Percentiles rank a stretch among this genome's conserved stretches.
Conservation (phyloP, 1,140 invertebrate species). For the Carposina sasakii region DNA sequence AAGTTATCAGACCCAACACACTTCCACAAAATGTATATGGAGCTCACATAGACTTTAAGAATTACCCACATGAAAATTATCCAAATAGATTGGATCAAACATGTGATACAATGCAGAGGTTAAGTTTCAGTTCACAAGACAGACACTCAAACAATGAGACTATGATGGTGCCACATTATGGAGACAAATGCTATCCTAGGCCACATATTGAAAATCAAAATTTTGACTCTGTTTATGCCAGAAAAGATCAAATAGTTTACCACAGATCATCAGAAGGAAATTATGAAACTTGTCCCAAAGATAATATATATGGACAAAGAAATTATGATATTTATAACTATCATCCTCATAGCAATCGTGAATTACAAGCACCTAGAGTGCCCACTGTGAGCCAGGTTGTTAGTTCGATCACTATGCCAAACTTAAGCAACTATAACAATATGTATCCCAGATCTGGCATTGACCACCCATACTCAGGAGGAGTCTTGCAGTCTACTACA, state of each 20-base stretch:
- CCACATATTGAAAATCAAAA: slow-evolving; percentile 41
- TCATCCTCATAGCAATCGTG: slow-evolving; percentile 47
- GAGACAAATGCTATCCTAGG: slow-evolving; percentile 38
- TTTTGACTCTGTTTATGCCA: slow-evolving; percentile 41
- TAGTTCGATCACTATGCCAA: slow-evolving; percentile 66
- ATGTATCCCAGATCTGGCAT: slow-evolving; percentile 35
- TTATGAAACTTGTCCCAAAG: slow-evolving; percentile 59
- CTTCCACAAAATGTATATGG: slow-evolving; percentile 42
- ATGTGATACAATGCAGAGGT: slow-evolving; percentile 49
- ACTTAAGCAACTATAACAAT: slow-evolving; percentile 60
- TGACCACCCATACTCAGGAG: slow-evolving; percentile 41
- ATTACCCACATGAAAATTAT: slow-evolving; percentile 38
- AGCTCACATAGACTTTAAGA: slow-evolving; percentile 40
- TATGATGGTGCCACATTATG: slow-evolving; percentile 48
- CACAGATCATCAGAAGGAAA: slow-evolving; percentile 41
- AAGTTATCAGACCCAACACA: slow-evolving; percentile 36
- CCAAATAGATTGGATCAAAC: slow-evolving; percentile 42
- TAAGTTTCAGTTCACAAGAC: slow-evolving; percentile 55
- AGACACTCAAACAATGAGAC: slow-evolving; percentile 47
- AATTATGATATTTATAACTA: slow-evolving; percentile 64
- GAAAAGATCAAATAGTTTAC: slow-evolving; percentile 44
- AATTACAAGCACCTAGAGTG: slow-evolving; percentile 49
- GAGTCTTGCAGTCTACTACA: slow-evolving; percentile 40
- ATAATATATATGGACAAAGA: slow-evolving; percentile 58
- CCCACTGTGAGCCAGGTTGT: slow-evolving; percentile 65